These are phyloP conservation scores for Murina feae DNA, from an alignment of 2,113 vertebrate species.

Conservation along the genomic window DNA sequence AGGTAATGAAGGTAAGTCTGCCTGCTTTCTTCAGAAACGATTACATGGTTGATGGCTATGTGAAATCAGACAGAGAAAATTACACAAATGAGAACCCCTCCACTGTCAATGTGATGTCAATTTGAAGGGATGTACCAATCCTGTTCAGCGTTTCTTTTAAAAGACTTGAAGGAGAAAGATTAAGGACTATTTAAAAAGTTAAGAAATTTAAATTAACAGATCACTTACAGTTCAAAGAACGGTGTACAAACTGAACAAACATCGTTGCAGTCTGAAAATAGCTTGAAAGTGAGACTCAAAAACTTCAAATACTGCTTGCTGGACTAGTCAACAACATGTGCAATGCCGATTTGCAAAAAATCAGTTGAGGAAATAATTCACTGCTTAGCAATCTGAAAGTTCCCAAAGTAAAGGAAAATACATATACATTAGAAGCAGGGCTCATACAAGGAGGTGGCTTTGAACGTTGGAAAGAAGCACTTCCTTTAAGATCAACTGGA, in stretches of 20 bases:
- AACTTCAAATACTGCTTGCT: not conserved
- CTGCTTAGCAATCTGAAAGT: not conserved
- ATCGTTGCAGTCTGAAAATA: not conserved
- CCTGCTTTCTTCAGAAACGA: not conserved
- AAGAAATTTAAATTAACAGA: not conserved
- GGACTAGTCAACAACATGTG: not conserved
- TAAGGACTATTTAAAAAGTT: not conserved
- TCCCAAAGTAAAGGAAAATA: not conserved
- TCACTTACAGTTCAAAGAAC: not conserved
- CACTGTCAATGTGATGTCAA: not conserved
- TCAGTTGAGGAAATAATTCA: not conserved
- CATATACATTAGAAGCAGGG: not conserved
- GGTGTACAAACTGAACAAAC: not conserved
- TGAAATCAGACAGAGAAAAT: conserved; percentile 12
- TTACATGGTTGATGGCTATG: not conserved
- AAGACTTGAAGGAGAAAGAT: not conserved
- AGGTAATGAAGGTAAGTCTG: not conserved
- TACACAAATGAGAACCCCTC: not conserved
- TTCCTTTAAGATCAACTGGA: not conserved
- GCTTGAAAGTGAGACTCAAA: not conserved
- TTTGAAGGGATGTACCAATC: not conserved
- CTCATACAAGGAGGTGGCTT: not conserved
- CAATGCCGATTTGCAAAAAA: not conserved
- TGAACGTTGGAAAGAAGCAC: not conserved
- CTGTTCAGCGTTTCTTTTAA: not conserved